Conservation (phyloP, 64 coral and sea anemone species). For the Montipora capricornis region DNA sequence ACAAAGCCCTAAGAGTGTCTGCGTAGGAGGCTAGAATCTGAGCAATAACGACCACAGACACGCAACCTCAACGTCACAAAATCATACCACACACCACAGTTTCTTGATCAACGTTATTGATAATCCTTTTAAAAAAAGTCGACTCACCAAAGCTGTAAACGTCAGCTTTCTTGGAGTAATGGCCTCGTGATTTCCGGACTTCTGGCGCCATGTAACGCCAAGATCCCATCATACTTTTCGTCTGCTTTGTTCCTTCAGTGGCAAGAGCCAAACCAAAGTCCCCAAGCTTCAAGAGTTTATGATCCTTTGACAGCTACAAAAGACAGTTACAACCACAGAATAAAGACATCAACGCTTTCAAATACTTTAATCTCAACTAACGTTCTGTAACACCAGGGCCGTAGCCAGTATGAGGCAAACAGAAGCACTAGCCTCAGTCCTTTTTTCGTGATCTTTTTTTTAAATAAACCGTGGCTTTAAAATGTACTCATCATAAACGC, state of each 20-base stretch:
- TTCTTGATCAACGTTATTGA: too few species aligned
- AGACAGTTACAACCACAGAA: background rate
- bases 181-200: conserved; percentile 45
- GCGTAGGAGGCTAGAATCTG: too few species aligned
- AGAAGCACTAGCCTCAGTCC: too few species aligned
- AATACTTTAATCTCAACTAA: background rate
- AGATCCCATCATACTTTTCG: conserved; percentile 77
- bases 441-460: too few species aligned
- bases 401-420: too few species aligned
- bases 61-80: too few species aligned
- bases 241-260: conserved; percentile 71
- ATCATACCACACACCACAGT: too few species aligned
- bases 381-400: too few species aligned
- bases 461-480: too few species aligned
- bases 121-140: background rate
- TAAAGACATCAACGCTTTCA: background rate
- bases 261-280: conserved; percentile 77
- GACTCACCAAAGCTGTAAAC: conserved; percentile 78
- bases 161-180: conserved; percentile 72
- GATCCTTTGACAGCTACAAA: conserved; percentile 68
- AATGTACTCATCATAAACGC: too few species aligned
- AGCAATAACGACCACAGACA: too few species aligned
- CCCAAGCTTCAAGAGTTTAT: conserved; percentile 63
- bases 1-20: too few species aligned
- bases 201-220: conserved; percentile 80